phyloP scores from a whole-genome alignment of 2,113 vertebrate species.

The pig (Sus scrofa) region DNA sequence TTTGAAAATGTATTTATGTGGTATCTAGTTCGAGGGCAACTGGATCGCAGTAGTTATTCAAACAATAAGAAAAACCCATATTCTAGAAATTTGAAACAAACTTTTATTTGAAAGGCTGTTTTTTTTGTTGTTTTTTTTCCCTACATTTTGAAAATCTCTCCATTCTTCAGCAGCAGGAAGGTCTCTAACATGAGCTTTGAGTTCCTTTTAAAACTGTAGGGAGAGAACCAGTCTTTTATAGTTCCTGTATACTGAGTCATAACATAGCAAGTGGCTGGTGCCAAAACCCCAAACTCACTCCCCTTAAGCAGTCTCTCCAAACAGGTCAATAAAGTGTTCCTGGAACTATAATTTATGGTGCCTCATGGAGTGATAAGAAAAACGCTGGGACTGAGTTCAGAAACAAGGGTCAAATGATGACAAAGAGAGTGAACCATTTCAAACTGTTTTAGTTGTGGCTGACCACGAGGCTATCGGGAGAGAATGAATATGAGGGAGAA shows the following conservation, averaged over 20 bases:
- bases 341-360: slow-evolving; percentile 54
- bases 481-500: background rate
- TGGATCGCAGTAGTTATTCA: background rate
- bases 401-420: slow-evolving; percentile 37
- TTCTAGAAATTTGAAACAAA: slow-evolving; percentile 18
- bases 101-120: background rate
- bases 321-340: slow-evolving; percentile 44
- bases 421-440: slow-evolving; percentile 1
- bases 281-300: slow-evolving; percentile 51
- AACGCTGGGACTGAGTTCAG: slow-evolving; percentile 46
- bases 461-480: background rate
- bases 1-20: background rate
- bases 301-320: slow-evolving; percentile 38
- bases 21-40: background rate
- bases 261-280: slow-evolving; percentile 51
- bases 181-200: slow-evolving; percentile 67
- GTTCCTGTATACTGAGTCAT: slow-evolving; percentile 80
- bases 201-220: slow-evolving; percentile 70
- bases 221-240: slow-evolving; percentile 82
- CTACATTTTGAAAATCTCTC: slow-evolving; percentile 58
- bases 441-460: slow-evolving; percentile 36
- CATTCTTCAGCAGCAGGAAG: slow-evolving; percentile 70
- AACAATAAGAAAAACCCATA: slow-evolving; percentile 17
- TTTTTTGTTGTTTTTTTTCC: slow-evolving; percentile 51
- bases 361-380: slow-evolving; percentile 41